phyloP scores from a whole-genome alignment of 2,888 invertebrate genomes.

The Heliconius cydno region DNA sequence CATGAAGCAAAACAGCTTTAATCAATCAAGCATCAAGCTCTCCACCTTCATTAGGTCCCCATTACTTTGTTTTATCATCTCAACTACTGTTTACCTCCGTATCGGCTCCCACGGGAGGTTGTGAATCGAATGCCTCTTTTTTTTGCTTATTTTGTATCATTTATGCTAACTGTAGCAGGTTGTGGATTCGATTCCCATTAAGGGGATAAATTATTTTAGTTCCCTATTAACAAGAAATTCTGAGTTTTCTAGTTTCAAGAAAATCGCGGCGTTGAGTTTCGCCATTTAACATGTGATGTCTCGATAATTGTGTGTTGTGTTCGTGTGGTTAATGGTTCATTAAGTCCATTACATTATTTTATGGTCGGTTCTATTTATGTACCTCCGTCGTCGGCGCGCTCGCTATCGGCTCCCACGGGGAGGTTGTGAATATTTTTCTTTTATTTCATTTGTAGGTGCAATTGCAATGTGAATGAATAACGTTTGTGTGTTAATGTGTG shows the following conservation, averaged over 20 bases:
- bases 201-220: too few species aligned
- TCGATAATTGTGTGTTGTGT: too few species aligned
- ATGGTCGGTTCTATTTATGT: conserved; percentile 31
- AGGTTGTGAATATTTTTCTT: too few species aligned
- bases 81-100: conserved; percentile 39
- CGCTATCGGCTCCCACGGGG: conserved; percentile 13
- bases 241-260: too few species aligned
- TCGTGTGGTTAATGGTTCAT: conserved; percentile 38
- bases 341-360: conserved; percentile 40
- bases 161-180: background rate
- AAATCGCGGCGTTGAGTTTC: too few species aligned
- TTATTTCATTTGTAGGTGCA: too few species aligned
- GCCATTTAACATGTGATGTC: too few species aligned
- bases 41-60: conserved; percentile 38
- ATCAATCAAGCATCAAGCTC: conserved; percentile 34
- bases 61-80: conserved; percentile 41
- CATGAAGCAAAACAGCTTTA: conserved; percentile 27
- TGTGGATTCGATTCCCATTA: too few species aligned
- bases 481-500: conserved; percentile 2
- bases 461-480: background rate
- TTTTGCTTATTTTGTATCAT: background rate
- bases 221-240: too few species aligned
- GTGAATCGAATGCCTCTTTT: background rate
- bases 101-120: conserved; percentile 26
- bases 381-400: background rate